Base-by-base conservation (phyloP, 2,888 invertebrate genomes). In the Chirona hameri region DNA sequence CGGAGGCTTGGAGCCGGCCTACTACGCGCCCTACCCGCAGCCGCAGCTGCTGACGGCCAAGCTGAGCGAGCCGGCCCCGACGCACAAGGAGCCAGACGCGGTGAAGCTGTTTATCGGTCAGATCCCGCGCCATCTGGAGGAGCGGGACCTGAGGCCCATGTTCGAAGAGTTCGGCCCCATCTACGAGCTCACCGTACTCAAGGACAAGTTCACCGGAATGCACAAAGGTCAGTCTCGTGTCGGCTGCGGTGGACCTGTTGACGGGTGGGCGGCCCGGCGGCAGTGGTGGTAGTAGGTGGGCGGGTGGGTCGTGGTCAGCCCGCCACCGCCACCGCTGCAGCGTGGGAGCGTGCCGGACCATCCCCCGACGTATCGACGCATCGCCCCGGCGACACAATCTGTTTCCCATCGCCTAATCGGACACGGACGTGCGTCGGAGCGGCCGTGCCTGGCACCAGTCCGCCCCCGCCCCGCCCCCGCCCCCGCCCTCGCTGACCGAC, bases 131-230 rank as follows among this genome's bases (percentile, higher is more conserved):
- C 95, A 95, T 88, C 89, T 97, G 83, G 95, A 95, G 87, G 97
- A 96, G 87, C 93, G 93, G 83, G 94, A 96, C 87, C 90, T 97
- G 52, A 90, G 95, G 82, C 96, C 96, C 60, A 93, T 97, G 91
- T 96, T 97, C 88, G 96, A 96, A 88, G 93, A 95, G 89, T 97
- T 95, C 87, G 96, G 97, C 83, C 94, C 94, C 89, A 96, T 97
- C 88, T 96, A 95, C 89, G 97, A 97, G 91, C 93, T 97, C 87
- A 95, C 96, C 84, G 94, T 97, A 84, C 92, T 97, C 86, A 96
- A 96, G 91, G 97, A 97, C 89, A 95, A 96, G 88, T 94, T 95
- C 90, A 97, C 96, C 83, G 97, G 97, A 85, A 94, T 96, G 93
- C 97, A 97, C 89, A 97, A 97, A 93, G 96, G 85, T 85, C 9